Evolutionary conservation across 2,797 vertebrate genomes (phyloP).

Genomic region (Sebastes diploproa): DNA sequence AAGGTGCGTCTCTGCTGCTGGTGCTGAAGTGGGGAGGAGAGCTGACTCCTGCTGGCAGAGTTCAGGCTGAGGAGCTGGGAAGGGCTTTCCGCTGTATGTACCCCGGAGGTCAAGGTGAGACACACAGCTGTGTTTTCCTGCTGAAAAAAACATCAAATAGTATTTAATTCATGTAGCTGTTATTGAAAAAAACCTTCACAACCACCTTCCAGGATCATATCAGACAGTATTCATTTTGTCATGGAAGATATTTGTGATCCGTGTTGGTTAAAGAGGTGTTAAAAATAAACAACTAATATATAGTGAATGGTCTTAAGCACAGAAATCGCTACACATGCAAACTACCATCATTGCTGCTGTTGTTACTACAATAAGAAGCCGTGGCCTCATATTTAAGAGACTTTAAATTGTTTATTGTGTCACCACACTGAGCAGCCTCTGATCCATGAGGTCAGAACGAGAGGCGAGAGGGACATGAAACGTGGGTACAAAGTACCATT

Average conservation of each 20-base stretch:
- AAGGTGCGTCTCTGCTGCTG: slow-evolving; percentile 89
- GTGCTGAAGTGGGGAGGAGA: slow-evolving; percentile 98
- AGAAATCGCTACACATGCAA: neutral
- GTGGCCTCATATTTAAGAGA: neutral
- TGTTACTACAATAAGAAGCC: neutral
- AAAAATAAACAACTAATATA: neutral
- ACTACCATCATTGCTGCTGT: neutral
- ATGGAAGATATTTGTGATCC: neutral
- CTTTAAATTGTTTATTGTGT: neutral
- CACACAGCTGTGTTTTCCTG: neutral
- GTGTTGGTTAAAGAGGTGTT: neutral
- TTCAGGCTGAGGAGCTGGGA: slow-evolving; percentile 96
- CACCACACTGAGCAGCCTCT: neutral
- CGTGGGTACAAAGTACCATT: neutral
- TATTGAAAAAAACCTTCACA: neutral
- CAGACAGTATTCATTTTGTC: too few species aligned
- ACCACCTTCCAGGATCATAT: neutral
- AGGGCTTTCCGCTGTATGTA: slow-evolving; percentile 98
- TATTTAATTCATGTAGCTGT: neutral
- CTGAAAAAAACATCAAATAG: neutral
- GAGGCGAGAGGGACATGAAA: neutral
- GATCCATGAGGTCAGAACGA: slow-evolving; percentile 7
- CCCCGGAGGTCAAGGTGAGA: slow-evolving; percentile 94
- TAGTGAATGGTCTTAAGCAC: neutral
- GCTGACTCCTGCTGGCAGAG: slow-evolving; percentile 92